phyloP scores from a whole-genome alignment of 2,797 vertebrate genomes.

The Acrocephalus scirpaceus region DNA sequence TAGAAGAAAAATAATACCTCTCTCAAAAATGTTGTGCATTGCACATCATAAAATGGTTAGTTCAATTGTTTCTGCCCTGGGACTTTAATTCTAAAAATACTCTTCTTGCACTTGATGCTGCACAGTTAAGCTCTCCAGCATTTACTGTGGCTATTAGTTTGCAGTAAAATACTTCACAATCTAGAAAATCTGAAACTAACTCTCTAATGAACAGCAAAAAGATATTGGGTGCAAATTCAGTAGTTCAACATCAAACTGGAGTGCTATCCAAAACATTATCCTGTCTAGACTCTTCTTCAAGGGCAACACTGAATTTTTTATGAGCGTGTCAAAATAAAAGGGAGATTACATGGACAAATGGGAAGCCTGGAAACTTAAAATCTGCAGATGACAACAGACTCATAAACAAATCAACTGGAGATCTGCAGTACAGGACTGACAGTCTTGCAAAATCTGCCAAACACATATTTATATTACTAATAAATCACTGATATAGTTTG shows the following conservation, averaged over 20 bases:
- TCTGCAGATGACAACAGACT: not conserved
- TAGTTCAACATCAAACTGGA: not conserved
- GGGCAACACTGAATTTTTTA: not conserved
- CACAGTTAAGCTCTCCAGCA: not conserved
- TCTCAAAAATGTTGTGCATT: not conserved
- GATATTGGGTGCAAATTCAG: fast-evolving
- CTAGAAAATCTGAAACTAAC: not conserved
- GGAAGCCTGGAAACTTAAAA: not conserved
- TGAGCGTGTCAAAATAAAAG: not conserved
- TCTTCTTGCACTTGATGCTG: not conserved
- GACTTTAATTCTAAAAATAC: not conserved
- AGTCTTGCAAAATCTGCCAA: not conserved
- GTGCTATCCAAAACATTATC: not conserved
- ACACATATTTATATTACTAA: not conserved
- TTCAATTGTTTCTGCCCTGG: not conserved
- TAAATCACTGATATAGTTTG: not conserved
- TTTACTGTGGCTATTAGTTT: not conserved
- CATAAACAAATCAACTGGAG: not conserved
- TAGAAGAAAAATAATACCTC: not conserved
- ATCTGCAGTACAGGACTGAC: not conserved
- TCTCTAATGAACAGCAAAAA: not conserved
- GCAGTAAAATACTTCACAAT: not conserved
- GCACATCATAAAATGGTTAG: not conserved
- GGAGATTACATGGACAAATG: not conserved
- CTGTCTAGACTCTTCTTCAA: not conserved